Evolutionary conservation across 2,797 vertebrate species (phyloP).

Genomic region (Neosilurus mollespiculum): DNA sequence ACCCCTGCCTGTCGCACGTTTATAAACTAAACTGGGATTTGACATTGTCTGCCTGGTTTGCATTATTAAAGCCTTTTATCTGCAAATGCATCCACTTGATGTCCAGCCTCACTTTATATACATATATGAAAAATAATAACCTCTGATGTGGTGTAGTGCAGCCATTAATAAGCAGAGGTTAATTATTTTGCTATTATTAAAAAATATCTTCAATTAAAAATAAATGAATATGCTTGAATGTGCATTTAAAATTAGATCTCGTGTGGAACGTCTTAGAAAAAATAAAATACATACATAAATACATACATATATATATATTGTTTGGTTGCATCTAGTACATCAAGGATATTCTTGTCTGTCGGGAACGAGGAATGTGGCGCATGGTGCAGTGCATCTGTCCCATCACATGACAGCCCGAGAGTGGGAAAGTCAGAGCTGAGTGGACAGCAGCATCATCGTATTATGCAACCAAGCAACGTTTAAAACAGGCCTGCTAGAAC

Average conservation of each 20-base stretch:
- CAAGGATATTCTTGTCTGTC: not conserved
- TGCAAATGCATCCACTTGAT: no score
- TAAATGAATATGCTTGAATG: no score
- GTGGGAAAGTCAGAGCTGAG: constrained; percentile 58
- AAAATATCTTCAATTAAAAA: no score
- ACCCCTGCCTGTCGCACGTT: no score
- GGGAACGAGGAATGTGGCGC: constrained; percentile 44
- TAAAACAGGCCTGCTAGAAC: constrained; percentile 65
- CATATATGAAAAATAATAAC: not conserved
- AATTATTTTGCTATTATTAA: not conserved
- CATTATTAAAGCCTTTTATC: no score
- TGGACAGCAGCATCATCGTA: constrained; percentile 66
- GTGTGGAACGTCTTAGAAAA: no score
- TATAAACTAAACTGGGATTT: no score
- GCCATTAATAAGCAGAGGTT: not conserved
- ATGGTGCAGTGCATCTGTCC: constrained; percentile 54
- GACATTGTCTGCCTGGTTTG: no score
- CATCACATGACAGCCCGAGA: constrained; percentile 64
- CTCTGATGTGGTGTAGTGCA: not conserved
- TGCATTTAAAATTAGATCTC: no score
- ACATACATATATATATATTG: no score
- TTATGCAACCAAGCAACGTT: constrained; percentile 74
- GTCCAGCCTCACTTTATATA: no score
- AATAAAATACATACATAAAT: no score
- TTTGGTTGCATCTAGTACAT: not conserved